These are phyloP conservation scores for Spermophilus dauricus DNA, from an alignment of 2,113 vertebrate species.

Conservation along the genomic window DNA sequence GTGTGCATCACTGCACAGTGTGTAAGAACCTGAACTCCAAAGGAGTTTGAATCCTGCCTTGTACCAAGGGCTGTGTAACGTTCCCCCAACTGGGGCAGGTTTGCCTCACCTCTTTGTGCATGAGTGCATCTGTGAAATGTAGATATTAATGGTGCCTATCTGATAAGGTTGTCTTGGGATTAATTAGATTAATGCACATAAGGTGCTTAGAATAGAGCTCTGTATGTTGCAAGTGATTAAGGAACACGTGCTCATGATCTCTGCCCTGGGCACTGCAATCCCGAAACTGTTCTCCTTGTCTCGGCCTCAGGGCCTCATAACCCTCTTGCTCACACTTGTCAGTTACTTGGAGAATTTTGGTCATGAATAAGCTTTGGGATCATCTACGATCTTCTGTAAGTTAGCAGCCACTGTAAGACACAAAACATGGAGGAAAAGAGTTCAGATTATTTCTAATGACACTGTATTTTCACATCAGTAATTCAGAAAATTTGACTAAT, in stretches of 20 bases:
- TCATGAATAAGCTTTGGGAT: slow-evolving; percentile 92
- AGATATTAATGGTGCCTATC: background rate
- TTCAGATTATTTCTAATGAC: slow-evolving; percentile 70
- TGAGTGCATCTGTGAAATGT: background rate
- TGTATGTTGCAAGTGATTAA: background rate
- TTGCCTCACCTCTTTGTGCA: background rate
- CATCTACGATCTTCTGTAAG: slow-evolving; percentile 99
- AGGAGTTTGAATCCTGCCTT: background rate
- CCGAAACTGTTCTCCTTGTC: background rate
- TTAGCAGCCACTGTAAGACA: slow-evolving; percentile 97
- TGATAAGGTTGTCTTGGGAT: background rate
- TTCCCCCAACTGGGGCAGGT: background rate
- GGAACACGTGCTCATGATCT: background rate
- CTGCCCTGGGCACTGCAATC: background rate
- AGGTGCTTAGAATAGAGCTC: background rate
- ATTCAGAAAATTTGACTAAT: slow-evolving; percentile 71
- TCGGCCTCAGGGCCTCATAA: background rate
- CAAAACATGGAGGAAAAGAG: slow-evolving; percentile 74
- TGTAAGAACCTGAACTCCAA: background rate
- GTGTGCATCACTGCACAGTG: background rate
- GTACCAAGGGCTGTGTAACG: background rate
- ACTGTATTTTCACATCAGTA: slow-evolving; percentile 70
- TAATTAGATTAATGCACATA: background rate
- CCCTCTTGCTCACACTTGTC: background rate
- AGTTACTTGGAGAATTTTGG: background rate